Evolutionary conservation across 2,797 vertebrate species (phyloP), one percentile per base, ranked within the genome.

Genomic region (Helarctos malayanus): DNA sequence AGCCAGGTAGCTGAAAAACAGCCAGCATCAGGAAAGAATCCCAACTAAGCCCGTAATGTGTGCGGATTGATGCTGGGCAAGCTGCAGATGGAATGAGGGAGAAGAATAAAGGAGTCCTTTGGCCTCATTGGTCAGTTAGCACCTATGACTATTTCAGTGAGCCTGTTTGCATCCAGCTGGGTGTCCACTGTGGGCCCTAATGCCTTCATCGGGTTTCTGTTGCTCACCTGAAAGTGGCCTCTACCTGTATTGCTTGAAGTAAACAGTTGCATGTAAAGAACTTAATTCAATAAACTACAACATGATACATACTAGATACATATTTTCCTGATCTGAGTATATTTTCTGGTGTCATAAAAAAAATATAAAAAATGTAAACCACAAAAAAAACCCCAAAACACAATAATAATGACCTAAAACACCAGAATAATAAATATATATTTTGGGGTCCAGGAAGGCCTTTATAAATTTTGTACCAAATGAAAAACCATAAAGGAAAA

Each of bases 281-380:
- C 59, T 14, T 45, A 89, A 15, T 78, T 38, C 18, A 82, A 32
- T 57, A 88, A 90, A 85, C 14, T 84, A 49, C 12, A 68, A 38
- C 8, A 16, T 65, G 2, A 2, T 38, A 41, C 41, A 41, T 41
- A 41, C 7, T 80, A 56, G 29, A 29, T 23, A 59, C 27, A 54
- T 69, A 61, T 29, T 87, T 56, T 65, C 59, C 12, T 59, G 2
- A 87, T 52, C 27, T 68, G 27, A 79, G 15, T 52, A 61, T 85
- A 63, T 59, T 41, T 1, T 86, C 49, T 69, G 49, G 65, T 12
- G 69, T 88, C 76, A 57, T 63, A 52, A 87, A 85, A 69, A 69
- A n/a, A 89, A n/a, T 86, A 86, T 71, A 85, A 35, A 80, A 91
- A 56, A 21, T 47, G 29, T 86, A 35, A 86, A 81, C 45, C 45